These are phyloP conservation scores for Luidia sarsii DNA, from an alignment of 53 echinoderm and acorn worm species.

Conservation along the genomic window DNA sequence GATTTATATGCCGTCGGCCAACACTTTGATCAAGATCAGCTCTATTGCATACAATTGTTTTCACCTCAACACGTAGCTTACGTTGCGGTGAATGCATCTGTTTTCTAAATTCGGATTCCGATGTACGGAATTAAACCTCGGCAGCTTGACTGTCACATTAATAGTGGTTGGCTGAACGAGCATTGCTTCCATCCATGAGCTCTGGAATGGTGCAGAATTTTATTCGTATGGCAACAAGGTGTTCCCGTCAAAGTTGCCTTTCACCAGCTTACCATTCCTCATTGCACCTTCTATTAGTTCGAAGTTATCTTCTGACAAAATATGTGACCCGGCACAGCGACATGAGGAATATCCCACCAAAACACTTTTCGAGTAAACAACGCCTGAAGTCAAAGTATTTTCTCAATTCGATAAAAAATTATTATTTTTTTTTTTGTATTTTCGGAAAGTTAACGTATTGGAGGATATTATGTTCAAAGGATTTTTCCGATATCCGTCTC, in stretches of 20 bases:
- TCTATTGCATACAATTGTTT: no score
- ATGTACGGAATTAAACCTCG: background rate
- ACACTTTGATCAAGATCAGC: no score
- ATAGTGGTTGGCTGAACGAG: constrained; percentile 2
- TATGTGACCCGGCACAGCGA: no score
- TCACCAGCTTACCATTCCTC: background rate
- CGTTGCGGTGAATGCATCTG: background rate
- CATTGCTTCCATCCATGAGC: background rate
- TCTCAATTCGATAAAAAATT: no score
- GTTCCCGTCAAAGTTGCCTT: background rate
- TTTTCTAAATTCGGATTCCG: background rate
- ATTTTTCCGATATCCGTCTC: no score
- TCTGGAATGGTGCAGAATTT: background rate
- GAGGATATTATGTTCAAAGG: no score
- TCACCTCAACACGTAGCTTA: background rate
- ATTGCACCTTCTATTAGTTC: background rate
- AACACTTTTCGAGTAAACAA: no score
- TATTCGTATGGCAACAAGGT: background rate
- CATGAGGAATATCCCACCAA: no score
- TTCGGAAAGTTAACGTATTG: no score
- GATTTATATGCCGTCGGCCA: no score
- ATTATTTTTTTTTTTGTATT: no score
- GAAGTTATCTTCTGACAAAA: background rate
- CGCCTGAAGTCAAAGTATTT: no score
- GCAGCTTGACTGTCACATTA: background rate